Evolutionary conservation across 2,888 invertebrate species (phyloP), one percentile per base, ranked within the genome.

Genomic region (Xestoiulus laeticollis): DNA sequence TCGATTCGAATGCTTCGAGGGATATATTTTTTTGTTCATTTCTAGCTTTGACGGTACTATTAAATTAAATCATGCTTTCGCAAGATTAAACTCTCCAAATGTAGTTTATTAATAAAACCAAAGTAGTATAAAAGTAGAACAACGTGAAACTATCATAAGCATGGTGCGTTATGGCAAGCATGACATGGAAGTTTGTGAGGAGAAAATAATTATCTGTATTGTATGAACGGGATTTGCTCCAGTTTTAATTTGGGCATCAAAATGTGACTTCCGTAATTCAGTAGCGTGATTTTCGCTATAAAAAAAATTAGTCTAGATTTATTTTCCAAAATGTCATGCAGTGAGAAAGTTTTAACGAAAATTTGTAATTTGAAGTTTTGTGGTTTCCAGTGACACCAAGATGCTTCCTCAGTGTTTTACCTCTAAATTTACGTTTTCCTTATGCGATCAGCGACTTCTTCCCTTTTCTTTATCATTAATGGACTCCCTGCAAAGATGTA

Each of bases 401-500:
- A 12, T 43, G 10, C 10, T 8, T 68, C 53, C 53, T 19, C n/a
- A n/a, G n/a, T 53, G n/a, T 53, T 53, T 53, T 19, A 19, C 53
- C 19, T 5, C n/a, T n/a, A 12, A 1, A 2, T 53, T 53, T 53
- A n/a, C n/a, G 19, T 30, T 26, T 78, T 78, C 78, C 78, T 78
- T 78, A 78, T 78, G 14, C 78, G 78, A 78, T 30, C 78, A 30
- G 26, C 14, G 78, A 10, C 30, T 10, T 30, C 78, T 78, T 78
- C 78, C n/a, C 1, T 0, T 6, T 6, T 1, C 22, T 78, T 78
- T 78, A 78, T 30, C 78, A 30, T 78, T 30, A 30, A 78, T 78
- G 78, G 78, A 78, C 78, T 78, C 78, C 78, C 78, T 78, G 78
- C 26, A 78, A 78, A 78, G 78, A 78, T 14, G 26, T 30, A 78